Percentiles rank a stretch among this genome's conserved stretches.
These are phyloP conservation scores for Phragmatobia fuliginosa DNA, from an alignment of 2,888 invertebrate species.

Conservation along the genomic window DNA sequence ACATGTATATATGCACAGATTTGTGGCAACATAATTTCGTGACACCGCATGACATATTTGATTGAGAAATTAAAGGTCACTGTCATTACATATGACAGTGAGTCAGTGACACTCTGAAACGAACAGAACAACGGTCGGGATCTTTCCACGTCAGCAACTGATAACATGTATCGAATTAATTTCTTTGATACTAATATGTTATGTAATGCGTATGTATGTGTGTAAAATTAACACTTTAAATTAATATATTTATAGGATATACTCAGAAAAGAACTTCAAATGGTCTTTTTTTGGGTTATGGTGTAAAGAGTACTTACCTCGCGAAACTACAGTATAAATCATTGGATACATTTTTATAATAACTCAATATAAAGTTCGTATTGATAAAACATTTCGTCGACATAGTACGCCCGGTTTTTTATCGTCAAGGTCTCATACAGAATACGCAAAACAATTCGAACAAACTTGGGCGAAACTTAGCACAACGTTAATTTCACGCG, in stretches of 20 bases:
- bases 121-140: neutral
- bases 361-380: neutral
- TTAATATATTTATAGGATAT: neutral
- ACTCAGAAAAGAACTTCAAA: neutral
- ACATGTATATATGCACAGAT: neutral
- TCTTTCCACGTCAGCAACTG: neutral
- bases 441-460: conserved; percentile 49
- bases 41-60: neutral
- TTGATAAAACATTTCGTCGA: conserved; percentile 22
- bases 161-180: neutral
- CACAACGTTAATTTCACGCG: conserved; percentile 66
- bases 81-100: too few species aligned
- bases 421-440: conserved; percentile 28
- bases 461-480: conserved; percentile 55
- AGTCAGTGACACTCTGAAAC: too few species aligned
- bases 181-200: neutral
- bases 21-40: too few species aligned
- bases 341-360: neutral
- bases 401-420: conserved; percentile 33
- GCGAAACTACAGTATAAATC: conserved; percentile 3
- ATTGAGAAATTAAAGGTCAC: too few species aligned
- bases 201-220: too few species aligned
- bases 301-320: conserved; percentile 24
- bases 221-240: neutral
- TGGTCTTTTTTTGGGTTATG: conserved; percentile 13